phyloP scores from a whole-genome alignment of 2,797 vertebrate species.

The Sebastes hopkinsi region DNA sequence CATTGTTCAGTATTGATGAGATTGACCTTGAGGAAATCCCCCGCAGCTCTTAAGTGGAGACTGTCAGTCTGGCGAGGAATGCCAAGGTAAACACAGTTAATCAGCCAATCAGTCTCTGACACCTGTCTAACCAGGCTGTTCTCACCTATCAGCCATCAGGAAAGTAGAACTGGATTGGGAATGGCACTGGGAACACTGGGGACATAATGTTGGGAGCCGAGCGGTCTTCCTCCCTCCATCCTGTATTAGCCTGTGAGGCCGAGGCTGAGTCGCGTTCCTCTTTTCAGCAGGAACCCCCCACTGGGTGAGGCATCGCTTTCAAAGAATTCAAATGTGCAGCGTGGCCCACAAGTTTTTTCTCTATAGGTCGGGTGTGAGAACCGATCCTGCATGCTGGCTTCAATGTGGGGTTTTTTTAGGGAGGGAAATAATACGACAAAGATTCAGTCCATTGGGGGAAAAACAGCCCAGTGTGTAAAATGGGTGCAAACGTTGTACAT shows the following conservation, averaged over 20 bases:
- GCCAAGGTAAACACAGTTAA: slow-evolving; percentile 78
- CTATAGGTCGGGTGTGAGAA: slow-evolving; percentile 64
- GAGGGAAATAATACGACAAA: slow-evolving; percentile 30
- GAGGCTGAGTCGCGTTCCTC: slow-evolving; percentile 48
- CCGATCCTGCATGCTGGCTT: slow-evolving; percentile 25
- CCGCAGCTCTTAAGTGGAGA: slow-evolving; percentile 57
- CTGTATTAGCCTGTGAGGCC: slow-evolving; percentile 56
- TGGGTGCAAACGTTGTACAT: slow-evolving; percentile 1
- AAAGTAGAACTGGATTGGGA: slow-evolving; percentile 15
- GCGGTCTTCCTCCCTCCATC: slow-evolving; percentile 57
- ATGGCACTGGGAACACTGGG: slow-evolving; percentile 36
- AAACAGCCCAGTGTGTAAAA: slow-evolving; percentile 1
- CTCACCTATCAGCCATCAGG: slow-evolving; percentile 25
- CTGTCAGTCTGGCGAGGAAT: slow-evolving; percentile 71
- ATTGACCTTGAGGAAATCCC: slow-evolving; percentile 77
- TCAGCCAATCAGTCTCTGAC: slow-evolving; percentile 57
- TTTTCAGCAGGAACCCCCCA: slow-evolving; percentile 75
- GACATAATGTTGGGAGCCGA: slow-evolving; percentile 47
- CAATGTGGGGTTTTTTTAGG: slow-evolving; percentile 12
- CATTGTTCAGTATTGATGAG: slow-evolving; percentile 78
- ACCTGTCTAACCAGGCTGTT: slow-evolving; percentile 47
- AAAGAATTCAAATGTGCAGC: slow-evolving; percentile 68
- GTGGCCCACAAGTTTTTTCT: slow-evolving; percentile 34
- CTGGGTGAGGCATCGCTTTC: slow-evolving; percentile 72
- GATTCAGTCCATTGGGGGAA: slow-evolving; percentile 23